Evolutionary conservation across 2,888 invertebrate genomes (phyloP), one percentile per base, ranked within the genome.

Genomic region (Cyrtodaria siliqua): DNA sequence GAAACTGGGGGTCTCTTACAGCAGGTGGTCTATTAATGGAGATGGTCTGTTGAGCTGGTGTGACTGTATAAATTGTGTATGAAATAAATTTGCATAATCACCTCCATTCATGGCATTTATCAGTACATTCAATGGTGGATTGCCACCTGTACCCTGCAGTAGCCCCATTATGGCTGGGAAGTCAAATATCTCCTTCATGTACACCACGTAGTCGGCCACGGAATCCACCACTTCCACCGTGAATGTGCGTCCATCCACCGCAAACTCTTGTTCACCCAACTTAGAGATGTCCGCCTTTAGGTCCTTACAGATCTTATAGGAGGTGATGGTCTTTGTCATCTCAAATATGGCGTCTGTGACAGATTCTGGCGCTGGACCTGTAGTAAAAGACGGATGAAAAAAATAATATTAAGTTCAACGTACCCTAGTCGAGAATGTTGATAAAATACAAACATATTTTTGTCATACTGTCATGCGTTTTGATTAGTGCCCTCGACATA

Each of bases 121-220:
- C 29, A 98, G 95, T 82, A 99, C 95, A 89, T 96, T 96, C 91
- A 98, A 96, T 0, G 96, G 95, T 44, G 82, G 66, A 18, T 82
- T 75, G 14, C 94, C 94, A 24, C 77, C 85, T 8, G 95, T 94
- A 40, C 97, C 97, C 67, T 95, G 94, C 24, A 99, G 94, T 66
- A 97, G 95, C 0, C 94, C 93, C 89, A 95, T 96, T 70, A 99
- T 95, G 90, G 95, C 95, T 50, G 93, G 92, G 93, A 99, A 99
- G 94, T 99, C 98, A 93, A 99, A 99, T 84, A 99, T 98, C 87
- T 96, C 96, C 93, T 98, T 97, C 99, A 99, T 99, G 80, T 97
- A 95, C 0, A 94, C 94, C 0, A 97, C 95, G 91, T 99, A 99
- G 91, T 98, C 97, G 18, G 95, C 94, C 0, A 99, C 98, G 0